Evolutionary conservation across 2,113 vertebrate genomes (phyloP).

Genomic region (Sinocyclocheilus anophthalmus): DNA sequence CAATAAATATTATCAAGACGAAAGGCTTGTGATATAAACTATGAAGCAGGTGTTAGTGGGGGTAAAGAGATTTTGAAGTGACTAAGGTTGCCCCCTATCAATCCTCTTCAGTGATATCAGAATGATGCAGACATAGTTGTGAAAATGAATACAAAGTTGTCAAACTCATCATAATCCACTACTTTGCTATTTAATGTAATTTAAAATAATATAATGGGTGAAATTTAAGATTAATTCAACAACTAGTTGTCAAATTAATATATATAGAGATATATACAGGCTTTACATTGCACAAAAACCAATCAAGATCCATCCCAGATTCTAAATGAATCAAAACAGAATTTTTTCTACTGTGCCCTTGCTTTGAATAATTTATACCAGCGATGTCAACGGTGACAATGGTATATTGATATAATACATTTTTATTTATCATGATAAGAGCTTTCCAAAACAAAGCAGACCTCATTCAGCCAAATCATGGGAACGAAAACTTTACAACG

Average conservation of each 20-base stretch:
- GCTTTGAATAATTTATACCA: background rate
- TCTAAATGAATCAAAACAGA: background rate
- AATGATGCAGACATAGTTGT: background rate
- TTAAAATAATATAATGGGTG: background rate
- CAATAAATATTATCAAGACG: background rate
- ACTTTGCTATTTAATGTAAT: background rate
- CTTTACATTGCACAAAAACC: background rate
- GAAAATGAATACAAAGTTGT: background rate
- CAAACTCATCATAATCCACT: background rate
- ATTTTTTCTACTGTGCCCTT: background rate
- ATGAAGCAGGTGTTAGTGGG: background rate
- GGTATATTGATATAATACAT: conserved; percentile 45
- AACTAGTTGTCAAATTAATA: no score
- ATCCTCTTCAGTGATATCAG: conserved; percentile 10
- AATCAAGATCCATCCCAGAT: background rate
- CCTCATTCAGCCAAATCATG: conserved; percentile 8
- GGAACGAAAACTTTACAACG: conserved; percentile 48
- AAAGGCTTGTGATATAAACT: background rate
- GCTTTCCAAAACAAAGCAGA: conserved; percentile 60
- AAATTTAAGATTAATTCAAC: background rate
- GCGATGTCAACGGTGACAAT: conserved; percentile 8
- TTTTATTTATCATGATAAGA: conserved; percentile 56
- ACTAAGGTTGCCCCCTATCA: conserved; percentile 40
- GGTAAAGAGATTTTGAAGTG: conserved; percentile 11
- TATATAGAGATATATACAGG: background rate